phyloP scores from a whole-genome alignment of 2,888 invertebrate species.

The Apamea sordens region DNA sequence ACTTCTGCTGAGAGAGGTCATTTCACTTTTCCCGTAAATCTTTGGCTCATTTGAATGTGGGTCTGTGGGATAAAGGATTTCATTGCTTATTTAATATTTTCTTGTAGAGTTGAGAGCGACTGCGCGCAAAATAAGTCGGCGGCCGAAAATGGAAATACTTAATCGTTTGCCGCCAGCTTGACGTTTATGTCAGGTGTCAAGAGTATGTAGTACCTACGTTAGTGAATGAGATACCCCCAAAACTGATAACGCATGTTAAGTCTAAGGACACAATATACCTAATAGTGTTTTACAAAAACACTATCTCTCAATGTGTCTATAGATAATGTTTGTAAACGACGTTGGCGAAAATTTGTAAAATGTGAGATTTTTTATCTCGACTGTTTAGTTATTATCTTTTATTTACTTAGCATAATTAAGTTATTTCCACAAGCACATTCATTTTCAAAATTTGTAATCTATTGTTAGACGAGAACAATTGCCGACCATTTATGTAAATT shows the following conservation, averaged over 20 bases:
- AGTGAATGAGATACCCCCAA: neutral
- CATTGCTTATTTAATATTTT: slow-evolving; percentile 18
- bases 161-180: neutral
- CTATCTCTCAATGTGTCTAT: neutral
- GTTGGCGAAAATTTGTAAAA: neutral
- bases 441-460: no score
- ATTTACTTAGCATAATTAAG: neutral
- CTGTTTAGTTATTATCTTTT: neutral
- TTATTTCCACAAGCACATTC: no score
- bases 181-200: neutral
- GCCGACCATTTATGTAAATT: no score
- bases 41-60: slow-evolving; percentile 47
- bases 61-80: slow-evolving; percentile 18
- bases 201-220: neutral
- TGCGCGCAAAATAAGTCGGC: neutral
- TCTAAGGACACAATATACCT: neutral
- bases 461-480: no score
- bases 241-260: neutral
- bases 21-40: slow-evolving; percentile 67
- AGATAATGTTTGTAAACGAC: neutral
- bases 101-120: neutral
- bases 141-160: neutral
- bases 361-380: neutral
- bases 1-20: slow-evolving; percentile 61
- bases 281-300: neutral